Evolutionary conservation across 2,888 invertebrate species (phyloP).

Genomic region (Embidobia sp.): DNA sequence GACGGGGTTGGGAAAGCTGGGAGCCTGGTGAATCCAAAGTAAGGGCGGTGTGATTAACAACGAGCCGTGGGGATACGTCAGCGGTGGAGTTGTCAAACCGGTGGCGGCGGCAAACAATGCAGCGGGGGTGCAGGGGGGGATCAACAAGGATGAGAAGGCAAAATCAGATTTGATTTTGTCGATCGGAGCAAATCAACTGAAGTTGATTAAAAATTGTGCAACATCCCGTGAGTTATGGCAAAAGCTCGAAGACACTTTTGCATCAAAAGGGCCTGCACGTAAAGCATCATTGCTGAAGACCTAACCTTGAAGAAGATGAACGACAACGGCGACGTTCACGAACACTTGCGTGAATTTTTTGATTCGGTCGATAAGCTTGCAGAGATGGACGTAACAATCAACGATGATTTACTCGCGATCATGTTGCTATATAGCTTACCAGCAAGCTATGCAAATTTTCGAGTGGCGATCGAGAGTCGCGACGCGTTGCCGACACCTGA

Average conservation of each 20-base stretch:
- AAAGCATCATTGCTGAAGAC: constrained; percentile 47
- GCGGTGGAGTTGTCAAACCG: constrained; percentile 24
- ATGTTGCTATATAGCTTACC: constrained; percentile 44
- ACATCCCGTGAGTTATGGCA: constrained; percentile 41
- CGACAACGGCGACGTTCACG: constrained; percentile 12
- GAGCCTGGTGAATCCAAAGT: too few species aligned
- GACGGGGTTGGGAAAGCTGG: too few species aligned
- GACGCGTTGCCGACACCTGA: constrained; percentile 46
- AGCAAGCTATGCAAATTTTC: constrained; percentile 36
- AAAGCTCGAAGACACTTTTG: constrained; percentile 25
- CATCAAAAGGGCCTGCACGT: constrained; percentile 49
- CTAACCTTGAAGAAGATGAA: constrained; percentile 50
- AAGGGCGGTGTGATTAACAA: too few species aligned
- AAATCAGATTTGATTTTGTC: constrained; percentile 38
- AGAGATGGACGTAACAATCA: constrained; percentile 42
- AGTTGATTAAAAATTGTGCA: constrained; percentile 28
- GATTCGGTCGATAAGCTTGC: constrained; percentile 46
- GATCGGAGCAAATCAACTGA: constrained; percentile 20
- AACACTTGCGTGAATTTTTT: constrained; percentile 25
- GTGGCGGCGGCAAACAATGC: constrained; percentile 2
- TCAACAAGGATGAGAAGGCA: constrained; percentile 22
- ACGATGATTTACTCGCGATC: constrained; percentile 2
- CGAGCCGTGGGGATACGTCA: constrained; percentile 18
- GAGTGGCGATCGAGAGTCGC: constrained; percentile 42
- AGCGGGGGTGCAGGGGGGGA: constrained; percentile 10